These are phyloP conservation scores for Drosophila anceps DNA, from an alignment of 2,888 invertebrate genomes.

Conservation along the genomic window DNA sequence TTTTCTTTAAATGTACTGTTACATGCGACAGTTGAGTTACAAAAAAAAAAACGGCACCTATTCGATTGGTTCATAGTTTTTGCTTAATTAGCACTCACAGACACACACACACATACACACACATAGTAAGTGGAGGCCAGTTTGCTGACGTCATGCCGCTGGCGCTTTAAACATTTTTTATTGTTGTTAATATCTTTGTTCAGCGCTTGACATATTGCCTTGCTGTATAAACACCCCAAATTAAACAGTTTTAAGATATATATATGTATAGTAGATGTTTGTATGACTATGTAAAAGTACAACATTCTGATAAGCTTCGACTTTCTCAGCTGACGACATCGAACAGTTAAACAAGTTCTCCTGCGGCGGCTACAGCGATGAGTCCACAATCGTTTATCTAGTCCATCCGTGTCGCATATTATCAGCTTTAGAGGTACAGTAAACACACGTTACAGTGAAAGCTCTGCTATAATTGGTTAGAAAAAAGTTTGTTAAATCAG, in stretches of 20 bases:
- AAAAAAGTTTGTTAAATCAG: neutral
- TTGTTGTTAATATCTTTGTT: slow-evolving; percentile 48
- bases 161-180: slow-evolving; percentile 21
- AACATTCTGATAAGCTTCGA: slow-evolving; percentile 34
- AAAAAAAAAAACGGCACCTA: slow-evolving; percentile 8
- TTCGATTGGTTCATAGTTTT: slow-evolving; percentile 11
- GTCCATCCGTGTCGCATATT: slow-evolving; percentile 95
- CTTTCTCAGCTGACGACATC: slow-evolving; percentile 90
- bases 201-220: slow-evolving; percentile 44
- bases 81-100: slow-evolving; percentile 66
- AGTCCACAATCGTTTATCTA: slow-evolving; percentile 93
- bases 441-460: slow-evolving; percentile 6
- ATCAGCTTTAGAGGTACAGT: slow-evolving; percentile 90
- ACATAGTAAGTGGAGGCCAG: slow-evolving; percentile 5
- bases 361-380: slow-evolving; percentile 93
- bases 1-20: slow-evolving; percentile 27
- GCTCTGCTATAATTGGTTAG: neutral
- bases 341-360: slow-evolving; percentile 93
- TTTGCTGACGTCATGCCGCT: slow-evolving; percentile 64
- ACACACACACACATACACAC: slow-evolving; percentile 3
- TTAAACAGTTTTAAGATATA: slow-evolving; percentile 26
- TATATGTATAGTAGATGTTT: neutral
- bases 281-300: neutral
- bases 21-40: neutral
- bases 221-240: slow-evolving; percentile 44